These are phyloP conservation scores for Anthophora plumipes DNA, from an alignment of 2,888 invertebrate species.

Conservation along the genomic window DNA sequence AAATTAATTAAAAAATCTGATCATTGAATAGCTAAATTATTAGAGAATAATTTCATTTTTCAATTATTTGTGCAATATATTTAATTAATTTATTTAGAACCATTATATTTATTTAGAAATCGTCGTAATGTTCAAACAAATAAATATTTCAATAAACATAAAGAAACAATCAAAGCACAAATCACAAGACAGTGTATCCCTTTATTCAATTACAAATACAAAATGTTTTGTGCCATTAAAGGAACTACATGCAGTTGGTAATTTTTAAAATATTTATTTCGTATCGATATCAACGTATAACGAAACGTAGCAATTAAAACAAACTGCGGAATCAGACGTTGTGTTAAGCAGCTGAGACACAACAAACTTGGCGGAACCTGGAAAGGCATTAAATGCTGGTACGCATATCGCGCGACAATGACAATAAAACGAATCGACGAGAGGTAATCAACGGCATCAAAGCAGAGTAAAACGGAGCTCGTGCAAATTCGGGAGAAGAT, in stretches of 20 bases:
- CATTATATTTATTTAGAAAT: not conserved
- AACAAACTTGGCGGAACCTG: conserved; percentile 6
- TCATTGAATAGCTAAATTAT: not conserved
- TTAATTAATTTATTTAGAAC: not conserved
- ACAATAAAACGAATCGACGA: conserved; percentile 30
- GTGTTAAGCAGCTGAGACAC: not conserved
- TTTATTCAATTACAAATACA: conserved; percentile 6
- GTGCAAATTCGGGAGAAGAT: not conserved
- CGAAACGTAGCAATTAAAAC: conserved; percentile 8
- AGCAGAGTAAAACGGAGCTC: not conserved
- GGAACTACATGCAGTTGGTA: not conserved
- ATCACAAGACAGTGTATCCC: not conserved
- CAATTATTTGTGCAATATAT: not conserved
- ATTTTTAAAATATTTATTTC: conserved; percentile 13
- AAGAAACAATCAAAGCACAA: not conserved
- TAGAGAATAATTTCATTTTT: not conserved
- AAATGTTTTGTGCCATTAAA: not conserved
- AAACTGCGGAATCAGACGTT: conserved; percentile 3
- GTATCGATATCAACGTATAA: not conserved
- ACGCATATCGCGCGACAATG: conserved; percentile 38
- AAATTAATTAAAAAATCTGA: not conserved
- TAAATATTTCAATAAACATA: not conserved
- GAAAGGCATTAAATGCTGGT: conserved; percentile 14
- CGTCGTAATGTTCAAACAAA: not conserved
- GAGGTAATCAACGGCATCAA: not conserved